Evolutionary conservation across 2,113 vertebrate species (phyloP).

Genomic region (Ochotona curzoniae): DNA sequence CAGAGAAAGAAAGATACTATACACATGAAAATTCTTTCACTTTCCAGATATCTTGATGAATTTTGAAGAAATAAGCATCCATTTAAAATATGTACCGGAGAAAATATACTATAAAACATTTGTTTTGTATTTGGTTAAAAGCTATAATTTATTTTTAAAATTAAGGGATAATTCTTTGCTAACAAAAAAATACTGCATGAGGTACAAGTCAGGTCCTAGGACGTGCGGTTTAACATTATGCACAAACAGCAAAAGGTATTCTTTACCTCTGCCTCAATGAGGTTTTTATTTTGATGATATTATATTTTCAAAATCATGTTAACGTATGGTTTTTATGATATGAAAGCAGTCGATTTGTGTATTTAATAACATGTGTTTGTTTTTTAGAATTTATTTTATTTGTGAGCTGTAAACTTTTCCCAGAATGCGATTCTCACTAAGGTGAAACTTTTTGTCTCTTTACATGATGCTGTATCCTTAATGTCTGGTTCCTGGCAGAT

Average conservation of each 20-base stretch:
- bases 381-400: slow-evolving; percentile 18
- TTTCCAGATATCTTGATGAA: background rate
- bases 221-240: background rate
- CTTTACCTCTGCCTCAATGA: background rate
- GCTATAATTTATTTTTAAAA: slow-evolving; percentile 23
- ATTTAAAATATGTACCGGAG: slow-evolving; percentile 26
- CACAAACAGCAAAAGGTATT: background rate
- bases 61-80: slow-evolving; percentile 13
- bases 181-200: background rate
- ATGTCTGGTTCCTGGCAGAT: background rate
- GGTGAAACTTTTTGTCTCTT: background rate
- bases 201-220: background rate
- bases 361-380: background rate
- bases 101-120: background rate
- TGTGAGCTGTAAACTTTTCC: slow-evolving; percentile 24
- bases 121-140: slow-evolving; percentile 33
- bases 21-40: slow-evolving; percentile 31
- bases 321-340: slow-evolving; percentile 19
- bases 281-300: background rate
- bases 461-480: background rate
- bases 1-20: background rate
- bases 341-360: background rate
- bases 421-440: background rate
- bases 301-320: slow-evolving; percentile 7
- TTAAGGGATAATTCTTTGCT: background rate